Percentiles rank a stretch among this genome's conserved stretches.
Conservation (phyloP, 2,888 invertebrate genomes). For the Ichneumoninae sp. region DNA sequence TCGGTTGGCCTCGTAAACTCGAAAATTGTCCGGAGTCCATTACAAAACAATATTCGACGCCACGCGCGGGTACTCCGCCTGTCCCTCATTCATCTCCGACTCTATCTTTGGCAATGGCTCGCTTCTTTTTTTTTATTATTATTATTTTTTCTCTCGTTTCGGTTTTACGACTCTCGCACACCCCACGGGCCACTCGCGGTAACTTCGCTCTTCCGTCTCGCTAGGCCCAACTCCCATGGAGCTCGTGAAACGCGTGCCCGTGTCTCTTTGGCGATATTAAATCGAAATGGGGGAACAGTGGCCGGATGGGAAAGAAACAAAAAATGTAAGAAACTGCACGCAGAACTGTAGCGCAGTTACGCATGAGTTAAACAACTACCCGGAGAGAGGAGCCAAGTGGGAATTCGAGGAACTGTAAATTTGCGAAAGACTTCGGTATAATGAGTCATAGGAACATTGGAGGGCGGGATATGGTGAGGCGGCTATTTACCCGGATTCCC, state of each 20-base stretch:
- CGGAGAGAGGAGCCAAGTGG: neutral
- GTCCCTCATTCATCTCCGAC: constrained; percentile 46
- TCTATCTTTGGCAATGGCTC: constrained; percentile 52
- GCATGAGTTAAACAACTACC: neutral
- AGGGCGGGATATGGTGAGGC: constrained; percentile 19
- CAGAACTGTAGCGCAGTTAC: neutral
- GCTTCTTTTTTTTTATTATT: constrained; percentile 28
- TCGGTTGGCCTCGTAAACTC: constrained; percentile 69
- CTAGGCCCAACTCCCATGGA: constrained; percentile 67
- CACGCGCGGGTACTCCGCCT: constrained; percentile 35
- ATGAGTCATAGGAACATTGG: constrained; percentile 54
- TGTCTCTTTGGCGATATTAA: constrained; percentile 62
- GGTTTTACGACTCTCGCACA: constrained; percentile 63
- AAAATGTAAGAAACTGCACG: neutral
- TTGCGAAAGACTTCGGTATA: neutral
- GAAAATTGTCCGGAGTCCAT: constrained; percentile 71
- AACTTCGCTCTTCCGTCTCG: constrained; percentile 20
- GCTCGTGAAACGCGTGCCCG: constrained; percentile 65
- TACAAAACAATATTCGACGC: constrained; percentile 74
- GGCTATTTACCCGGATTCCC: constrained; percentile 1
- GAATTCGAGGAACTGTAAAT: neutral
- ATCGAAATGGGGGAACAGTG: constrained; percentile 33
- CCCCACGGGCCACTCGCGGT: constrained; percentile 48
- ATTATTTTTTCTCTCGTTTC: constrained; percentile 50
- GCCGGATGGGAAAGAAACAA: constrained; percentile 22